phyloP scores from a whole-genome alignment of 1,140 invertebrate genomes.

The Drosophila rufa region DNA sequence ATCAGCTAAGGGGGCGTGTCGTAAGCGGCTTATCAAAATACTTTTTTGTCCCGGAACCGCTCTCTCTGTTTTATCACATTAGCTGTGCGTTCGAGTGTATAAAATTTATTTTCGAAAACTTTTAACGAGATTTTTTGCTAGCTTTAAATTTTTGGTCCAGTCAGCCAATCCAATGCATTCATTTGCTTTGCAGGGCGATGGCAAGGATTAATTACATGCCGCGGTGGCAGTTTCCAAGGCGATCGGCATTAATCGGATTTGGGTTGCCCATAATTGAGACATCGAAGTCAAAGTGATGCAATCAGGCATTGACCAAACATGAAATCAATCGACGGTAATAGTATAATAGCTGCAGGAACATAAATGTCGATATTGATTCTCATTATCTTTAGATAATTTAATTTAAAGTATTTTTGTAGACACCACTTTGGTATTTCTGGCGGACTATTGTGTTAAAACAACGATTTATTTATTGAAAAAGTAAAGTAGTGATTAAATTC shows the following conservation, averaged over 20 bases:
- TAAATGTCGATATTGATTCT: too few species aligned
- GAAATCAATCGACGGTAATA: not conserved
- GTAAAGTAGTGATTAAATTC: too few species aligned
- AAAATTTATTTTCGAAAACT: constrained; percentile 72
- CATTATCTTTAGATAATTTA: too few species aligned
- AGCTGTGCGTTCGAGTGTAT: constrained; percentile 71
- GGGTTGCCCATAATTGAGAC: constrained; percentile 11
- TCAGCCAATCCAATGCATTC: constrained; percentile 8
- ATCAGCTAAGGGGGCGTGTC: constrained; percentile 45
- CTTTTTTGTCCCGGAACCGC: constrained; percentile 37
- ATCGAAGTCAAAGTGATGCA: constrained; percentile 1
- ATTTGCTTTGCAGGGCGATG: constrained; percentile 20
- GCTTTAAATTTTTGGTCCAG: constrained; percentile 34
- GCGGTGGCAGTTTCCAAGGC: not conserved
- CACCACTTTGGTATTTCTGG: too few species aligned
- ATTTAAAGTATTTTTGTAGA: too few species aligned
- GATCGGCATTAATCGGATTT: constrained; percentile 18
- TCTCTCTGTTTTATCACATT: constrained; percentile 57
- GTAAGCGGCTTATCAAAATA: constrained; percentile 77
- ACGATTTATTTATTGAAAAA: too few species aligned
- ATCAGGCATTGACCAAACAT: not conserved
- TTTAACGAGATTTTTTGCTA: constrained; percentile 64
- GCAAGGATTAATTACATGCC: constrained; percentile 53
- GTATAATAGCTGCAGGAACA: not conserved
- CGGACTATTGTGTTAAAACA: too few species aligned